Conservation (phyloP, 2,888 invertebrate species). For the Cryptocheilus praepositus region DNA sequence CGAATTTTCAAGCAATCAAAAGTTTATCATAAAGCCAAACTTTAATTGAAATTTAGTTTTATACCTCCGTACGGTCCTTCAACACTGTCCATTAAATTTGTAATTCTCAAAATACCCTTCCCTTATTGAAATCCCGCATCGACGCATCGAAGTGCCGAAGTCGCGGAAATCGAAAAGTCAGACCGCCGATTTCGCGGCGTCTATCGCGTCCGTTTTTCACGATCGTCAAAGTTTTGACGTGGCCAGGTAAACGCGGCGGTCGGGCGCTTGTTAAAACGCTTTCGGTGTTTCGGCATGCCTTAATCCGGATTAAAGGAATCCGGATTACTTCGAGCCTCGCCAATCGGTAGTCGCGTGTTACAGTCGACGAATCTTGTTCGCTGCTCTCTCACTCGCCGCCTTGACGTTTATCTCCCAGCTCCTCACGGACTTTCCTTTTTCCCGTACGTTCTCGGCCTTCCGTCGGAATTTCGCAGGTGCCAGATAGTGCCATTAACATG, state of each 20-base stretch:
- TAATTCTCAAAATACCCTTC: neutral
- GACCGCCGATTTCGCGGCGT: neutral
- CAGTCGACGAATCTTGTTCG: conserved; percentile 16
- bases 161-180: conserved; percentile 1
- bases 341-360: conserved; percentile 51
- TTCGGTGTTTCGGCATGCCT: conserved; percentile 69
- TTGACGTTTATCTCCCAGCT: too few relatives aligned
- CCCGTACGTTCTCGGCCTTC: too few relatives aligned
- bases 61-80: too few relatives aligned
- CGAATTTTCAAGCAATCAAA: too few relatives aligned
- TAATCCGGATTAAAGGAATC: conserved; percentile 62
- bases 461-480: neutral
- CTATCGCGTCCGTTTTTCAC: too few relatives aligned
- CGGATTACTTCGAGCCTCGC: conserved; percentile 65
- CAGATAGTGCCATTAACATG: conserved; percentile 33
- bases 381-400: neutral
- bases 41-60: too few relatives aligned
- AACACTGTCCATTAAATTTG: too few relatives aligned
- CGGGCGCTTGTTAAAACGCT: conserved; percentile 66
- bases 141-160: neutral
- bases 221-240: too few relatives aligned
- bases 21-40: too few relatives aligned
- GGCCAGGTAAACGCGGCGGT: conserved; percentile 32
- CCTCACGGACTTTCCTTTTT: too few relatives aligned
- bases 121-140: neutral